These are phyloP conservation scores for Lithobates sylvaticus DNA, from an alignment of 2,797 vertebrate species.

Conservation along the genomic window DNA sequence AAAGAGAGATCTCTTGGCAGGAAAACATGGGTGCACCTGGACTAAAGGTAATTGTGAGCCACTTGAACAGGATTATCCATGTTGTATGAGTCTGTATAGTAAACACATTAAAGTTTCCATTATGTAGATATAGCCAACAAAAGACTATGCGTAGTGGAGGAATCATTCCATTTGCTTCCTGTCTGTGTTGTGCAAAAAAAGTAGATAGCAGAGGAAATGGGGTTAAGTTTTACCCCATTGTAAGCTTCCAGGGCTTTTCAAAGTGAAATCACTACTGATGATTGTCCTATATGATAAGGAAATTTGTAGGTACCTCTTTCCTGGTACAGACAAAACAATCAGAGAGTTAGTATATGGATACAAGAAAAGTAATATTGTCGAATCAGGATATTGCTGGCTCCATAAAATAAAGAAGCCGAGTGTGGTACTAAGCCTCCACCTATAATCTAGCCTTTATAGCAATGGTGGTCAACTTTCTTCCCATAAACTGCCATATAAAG, in stretches of 20 bases:
- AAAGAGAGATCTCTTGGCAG: slow-evolving; percentile 48
- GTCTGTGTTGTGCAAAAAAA: neutral
- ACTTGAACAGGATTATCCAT: slow-evolving; percentile 28
- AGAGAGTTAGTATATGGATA: no score
- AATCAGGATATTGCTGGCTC: no score
- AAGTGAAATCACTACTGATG: neutral
- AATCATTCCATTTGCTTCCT: slow-evolving; percentile 21
- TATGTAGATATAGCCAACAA: neutral
- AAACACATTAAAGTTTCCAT: slow-evolving; percentile 41
- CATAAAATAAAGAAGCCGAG: no score
- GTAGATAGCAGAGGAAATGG: neutral
- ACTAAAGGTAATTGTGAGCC: slow-evolving; percentile 41
- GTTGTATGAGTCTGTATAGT: slow-evolving; percentile 43
- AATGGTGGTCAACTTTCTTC: no score
- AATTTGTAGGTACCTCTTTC: no score
- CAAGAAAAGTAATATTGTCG: no score
- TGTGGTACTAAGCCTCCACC: no score
- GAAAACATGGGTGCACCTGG: slow-evolving; percentile 47
- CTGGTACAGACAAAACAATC: no score
- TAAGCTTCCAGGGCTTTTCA: neutral
- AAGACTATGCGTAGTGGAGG: slow-evolving; percentile 5
- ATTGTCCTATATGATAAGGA: no score
- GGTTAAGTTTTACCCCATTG: neutral
- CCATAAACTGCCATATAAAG: no score
- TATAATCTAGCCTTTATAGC: no score